Evolutionary conservation across 2,113 vertebrate genomes (phyloP), one percentile per base, ranked within the genome.

Genomic region (Carlito syrichta): DNA sequence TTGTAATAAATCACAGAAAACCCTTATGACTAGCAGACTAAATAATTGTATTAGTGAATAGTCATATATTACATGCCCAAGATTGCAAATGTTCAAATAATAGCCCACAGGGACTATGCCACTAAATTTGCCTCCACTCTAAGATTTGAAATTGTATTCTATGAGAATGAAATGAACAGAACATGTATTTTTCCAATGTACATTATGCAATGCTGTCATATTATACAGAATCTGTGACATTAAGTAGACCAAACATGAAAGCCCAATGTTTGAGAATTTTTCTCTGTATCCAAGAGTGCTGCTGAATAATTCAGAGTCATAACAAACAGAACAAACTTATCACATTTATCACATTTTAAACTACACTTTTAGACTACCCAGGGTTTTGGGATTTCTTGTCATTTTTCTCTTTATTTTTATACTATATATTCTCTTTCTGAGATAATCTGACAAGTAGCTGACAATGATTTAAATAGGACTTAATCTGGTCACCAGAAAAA

Each of bases 401-500:
- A 91, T 96, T 14, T 62, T 79, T 81, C 86, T 85, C 25, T 69
- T 35, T 48, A 1, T 69, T 85, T 82, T 32, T 48, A 5, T 1
- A 5, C 35, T 95, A 1, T 56, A 35, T 73, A 43, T 86, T 62
- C n/a, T 54, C 54, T 91, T 83, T 83, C 38, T 92, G 66, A 96
- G 79, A 66, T 79, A 87, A 76, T 81, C 45, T 96, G 97, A 95
- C 85, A 78, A 50, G 56, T 77, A 50, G 35, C 68, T 96, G 82
- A 96, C 92, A 97, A 17, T 97, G 94, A 97, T 97, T 96, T 97
- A 93, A 98, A 97, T 96, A 93, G 83, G 38, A 89, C 78, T 95
- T 96, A 97, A 98, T 96, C 52, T 95, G 60, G 62, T 90, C 85
- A 93, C 56, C 45, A 78, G 73, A 38, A 32, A 94, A 83, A 54